Evolutionary conservation across 1,140 invertebrate species (phyloP).

Genomic region (Leptoteleia sp.): DNA sequence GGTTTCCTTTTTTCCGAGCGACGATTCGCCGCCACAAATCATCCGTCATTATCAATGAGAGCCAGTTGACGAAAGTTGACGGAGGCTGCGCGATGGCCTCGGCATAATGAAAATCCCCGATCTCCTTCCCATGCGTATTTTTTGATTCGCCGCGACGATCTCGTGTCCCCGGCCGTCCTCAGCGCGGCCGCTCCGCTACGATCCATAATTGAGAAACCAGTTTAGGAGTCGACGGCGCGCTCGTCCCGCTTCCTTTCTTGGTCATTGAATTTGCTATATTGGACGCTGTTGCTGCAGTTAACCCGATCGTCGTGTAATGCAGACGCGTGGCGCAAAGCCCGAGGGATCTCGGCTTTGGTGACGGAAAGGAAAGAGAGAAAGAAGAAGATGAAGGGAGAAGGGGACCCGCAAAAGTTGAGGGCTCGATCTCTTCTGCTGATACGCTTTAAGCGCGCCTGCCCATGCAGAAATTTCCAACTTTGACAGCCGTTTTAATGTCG

Average conservation of each 20-base stretch:
- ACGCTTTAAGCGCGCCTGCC: no score
- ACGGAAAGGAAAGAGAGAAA: no score
- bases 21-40: conserved; percentile 13
- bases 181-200: conserved; percentile 7
- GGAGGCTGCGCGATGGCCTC: conserved; percentile 5
- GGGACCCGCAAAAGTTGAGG: no score
- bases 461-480: no score
- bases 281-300: conserved; percentile 45
- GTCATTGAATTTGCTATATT: conserved; percentile 45
- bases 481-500: no score
- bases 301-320: conserved; percentile 41
- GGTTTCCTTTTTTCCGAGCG: conserved; percentile 1
- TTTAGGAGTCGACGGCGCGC: conserved; percentile 28
- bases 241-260: conserved; percentile 56
- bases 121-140: conserved; percentile 41
- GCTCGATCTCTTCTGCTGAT: no score
- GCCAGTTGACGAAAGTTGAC: conserved; percentile 41
- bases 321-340: conserved; percentile 41
- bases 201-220: conserved; percentile 62
- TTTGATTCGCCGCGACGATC: conserved; percentile 17
- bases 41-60: conserved; percentile 33
- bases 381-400: no score
- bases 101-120: conserved; percentile 40
- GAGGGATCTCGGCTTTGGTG: no score
- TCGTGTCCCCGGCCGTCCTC: conserved; percentile 1